phyloP scores from a whole-genome alignment of 2,888 invertebrate species.

The Erebia epiphron region DNA sequence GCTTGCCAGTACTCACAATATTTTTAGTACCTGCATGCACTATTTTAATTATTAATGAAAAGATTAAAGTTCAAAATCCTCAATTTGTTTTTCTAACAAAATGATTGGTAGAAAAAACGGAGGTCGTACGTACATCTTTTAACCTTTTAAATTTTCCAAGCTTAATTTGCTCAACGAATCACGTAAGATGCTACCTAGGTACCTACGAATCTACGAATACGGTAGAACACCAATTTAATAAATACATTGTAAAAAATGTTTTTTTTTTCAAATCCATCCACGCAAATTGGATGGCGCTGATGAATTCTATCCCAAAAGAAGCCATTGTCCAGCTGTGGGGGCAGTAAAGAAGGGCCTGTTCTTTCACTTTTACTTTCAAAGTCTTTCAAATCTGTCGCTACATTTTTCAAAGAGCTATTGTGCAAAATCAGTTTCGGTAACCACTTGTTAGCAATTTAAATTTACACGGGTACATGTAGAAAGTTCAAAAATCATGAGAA shows the following conservation, averaged over 20 bases:
- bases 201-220: too few species aligned
- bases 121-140: background rate
- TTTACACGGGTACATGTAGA: constrained; percentile 47
- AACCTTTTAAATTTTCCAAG: constrained; percentile 2
- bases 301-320: too few species aligned
- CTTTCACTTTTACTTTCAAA: constrained; percentile 11
- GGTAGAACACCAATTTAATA: background rate
- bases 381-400: constrained; percentile 21
- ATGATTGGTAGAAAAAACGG: background rate
- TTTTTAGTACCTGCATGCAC: too few species aligned
- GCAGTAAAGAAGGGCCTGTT: background rate
- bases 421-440: constrained; percentile 54
- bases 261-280: background rate
- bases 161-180: constrained; percentile 7
- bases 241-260: background rate
- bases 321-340: background rate
- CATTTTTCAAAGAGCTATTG: constrained; percentile 22
- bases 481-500: constrained; percentile 67
- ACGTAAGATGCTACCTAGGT: background rate
- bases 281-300: too few species aligned
- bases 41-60: too few species aligned
- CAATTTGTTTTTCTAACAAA: background rate
- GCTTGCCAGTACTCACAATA: too few species aligned
- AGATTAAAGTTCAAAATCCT: background rate
- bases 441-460: constrained; percentile 49